Conservation (phyloP, 2,797 vertebrate species). For the Thripadectes ignobilis region DNA sequence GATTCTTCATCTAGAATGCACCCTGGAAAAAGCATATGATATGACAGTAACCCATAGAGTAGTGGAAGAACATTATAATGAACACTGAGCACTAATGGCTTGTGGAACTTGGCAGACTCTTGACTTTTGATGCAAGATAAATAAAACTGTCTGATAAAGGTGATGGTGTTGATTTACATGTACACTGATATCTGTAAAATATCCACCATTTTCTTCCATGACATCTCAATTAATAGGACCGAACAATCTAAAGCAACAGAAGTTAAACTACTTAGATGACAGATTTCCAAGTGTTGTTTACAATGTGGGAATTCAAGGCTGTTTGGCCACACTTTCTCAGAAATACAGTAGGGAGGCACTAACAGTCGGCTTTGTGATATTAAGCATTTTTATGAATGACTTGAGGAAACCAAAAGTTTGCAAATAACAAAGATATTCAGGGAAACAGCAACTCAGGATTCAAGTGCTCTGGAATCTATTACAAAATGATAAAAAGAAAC, state of each 20-base stretch:
- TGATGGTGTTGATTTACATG: neutral
- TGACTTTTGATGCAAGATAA: neutral
- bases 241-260: neutral
- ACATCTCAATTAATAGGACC: neutral
- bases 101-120: neutral
- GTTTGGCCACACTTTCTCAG: neutral
- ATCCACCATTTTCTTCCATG: neutral
- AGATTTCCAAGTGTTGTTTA: neutral
- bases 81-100: neutral
- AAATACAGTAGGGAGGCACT: conserved; percentile 4
- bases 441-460: neutral
- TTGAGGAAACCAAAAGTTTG: neutral
- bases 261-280: neutral
- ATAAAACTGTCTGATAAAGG: neutral
- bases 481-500: neutral
- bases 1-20: neutral
- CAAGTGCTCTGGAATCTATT: neutral
- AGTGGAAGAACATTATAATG: neutral
- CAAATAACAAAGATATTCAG: neutral
- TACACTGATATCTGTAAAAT: neutral
- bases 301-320: neutral
- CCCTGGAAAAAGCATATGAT: neutral
- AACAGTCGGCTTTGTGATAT: neutral
- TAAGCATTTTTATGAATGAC: conserved; percentile 12
- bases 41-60: neutral